Base-by-base conservation (phyloP, 2,113 vertebrate species). In the Clupea harengus region DNA sequence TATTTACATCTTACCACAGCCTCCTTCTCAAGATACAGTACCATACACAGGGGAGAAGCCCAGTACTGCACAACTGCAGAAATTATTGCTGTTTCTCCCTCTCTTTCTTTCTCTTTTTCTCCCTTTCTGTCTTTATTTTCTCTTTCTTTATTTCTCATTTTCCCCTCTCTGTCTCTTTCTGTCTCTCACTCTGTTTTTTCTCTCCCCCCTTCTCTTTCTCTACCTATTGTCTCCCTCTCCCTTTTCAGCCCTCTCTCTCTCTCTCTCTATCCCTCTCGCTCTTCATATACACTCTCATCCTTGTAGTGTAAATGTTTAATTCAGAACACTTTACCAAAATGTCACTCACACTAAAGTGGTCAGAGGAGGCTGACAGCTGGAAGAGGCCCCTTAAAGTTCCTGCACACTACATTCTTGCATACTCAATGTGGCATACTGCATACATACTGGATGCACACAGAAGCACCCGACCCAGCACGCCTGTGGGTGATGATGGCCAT, bases 91-190 rank as follows among this genome's bases (percentile, higher is more conserved):
- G 54, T 82, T 20, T 82, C 60, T 25, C 3, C 22, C 18, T 0
- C 8, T 45, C 75, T 45, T 45, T 46, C 75, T 46, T 45, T 75
- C 45, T 82, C 57, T 86, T 25, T 75, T 50, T 87, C 75, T 44
- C 39, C 4, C 45, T 75, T 75, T 15, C 49, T 64, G 81, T 89
- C 84, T 87, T 86, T 89, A 20, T 84, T 46, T 49, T 64, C 87
- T 45, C 44, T 32, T 84, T 47, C 22, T 45, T 87, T 22, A 82
- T 13, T 44, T 60, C 52, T 17, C 8, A 1, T 11, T 15, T 44
- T n/a, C 6, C n/a, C 20, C 28, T 83, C n/a, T 72, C 60, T 5
- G 7, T 50, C 20, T 5, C 28, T 45, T 6, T 60, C 28, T 25
- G 52, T 54, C 52, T 67, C 52, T 84, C 57, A n/a, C 20, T 45